Base-by-base conservation (phyloP, 2,888 invertebrate genomes). In the Sinhomidia bicolor region DNA sequence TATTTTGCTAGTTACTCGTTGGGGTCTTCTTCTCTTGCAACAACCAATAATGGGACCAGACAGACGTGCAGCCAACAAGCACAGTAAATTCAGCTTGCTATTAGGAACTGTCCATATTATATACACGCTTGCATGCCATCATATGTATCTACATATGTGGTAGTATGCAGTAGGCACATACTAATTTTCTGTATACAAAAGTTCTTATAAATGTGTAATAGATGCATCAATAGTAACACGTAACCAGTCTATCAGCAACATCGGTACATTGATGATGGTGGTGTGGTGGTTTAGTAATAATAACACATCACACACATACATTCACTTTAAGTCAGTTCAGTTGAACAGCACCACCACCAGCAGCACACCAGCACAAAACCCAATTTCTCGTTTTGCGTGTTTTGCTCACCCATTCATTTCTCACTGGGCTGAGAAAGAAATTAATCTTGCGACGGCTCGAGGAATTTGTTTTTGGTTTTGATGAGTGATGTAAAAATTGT, bases 401-500 rank as follows among this genome's bases (percentile, higher is more conserved):
- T 65, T 20, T n/a, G 60, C 78, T 62, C 76, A 51, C 60, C 76
- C 85, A 74, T 41, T 76, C 74, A 62, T 76, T 85, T 62, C 76
- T 76, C 82, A 71, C 71, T 85, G 85, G 85, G 65, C 78, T 85
- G 85, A 62, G 85, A 85, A 85, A 85, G 85, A 85, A 85, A 85
- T 85, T 85, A 85, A 85, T 85, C 85, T 85, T 78, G 85, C 85
- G 85, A 85, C 85, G 85, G 85, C 76, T 78, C 76, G 44, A 85
- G 85, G 85, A 85, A 85, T 85, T 85, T 85, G 85, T 85, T 85
- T 85, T 85, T 85, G 76, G 85, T 85, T 85, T 85, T 85, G 85
- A 85, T 85, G 85, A 85, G 85, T 85, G 85, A 85, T 85, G 85
- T 85, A 85, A 85, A 85, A 85, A 85, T 85, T 85, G 85, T 85